phyloP scores from a whole-genome alignment of 2,113 vertebrate genomes.

The Nibea coibor region DNA sequence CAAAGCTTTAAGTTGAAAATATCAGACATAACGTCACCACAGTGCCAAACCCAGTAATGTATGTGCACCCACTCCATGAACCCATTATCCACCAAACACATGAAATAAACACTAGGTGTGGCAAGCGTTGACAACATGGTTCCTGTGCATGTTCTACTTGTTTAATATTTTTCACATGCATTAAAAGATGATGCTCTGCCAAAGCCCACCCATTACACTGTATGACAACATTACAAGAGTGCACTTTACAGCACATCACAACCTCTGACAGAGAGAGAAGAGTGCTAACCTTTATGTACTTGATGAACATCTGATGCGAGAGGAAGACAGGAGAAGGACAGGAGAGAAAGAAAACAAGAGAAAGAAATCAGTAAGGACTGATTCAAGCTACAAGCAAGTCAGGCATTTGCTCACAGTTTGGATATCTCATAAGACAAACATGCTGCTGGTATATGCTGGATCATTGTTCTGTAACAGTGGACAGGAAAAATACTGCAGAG shows the following conservation, averaged over 20 bases:
- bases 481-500: constrained; percentile 23
- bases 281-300: constrained; percentile 99
- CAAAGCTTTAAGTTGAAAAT: constrained; percentile 11
- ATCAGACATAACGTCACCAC: neutral
- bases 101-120: constrained; percentile 5
- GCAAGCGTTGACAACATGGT: neutral
- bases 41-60: neutral
- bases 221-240: constrained; percentile 1
- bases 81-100: constrained; percentile 34
- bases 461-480: constrained; percentile 22
- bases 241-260: constrained; percentile 66
- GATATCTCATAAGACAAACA: constrained; percentile 26
- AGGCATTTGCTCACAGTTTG: constrained; percentile 65
- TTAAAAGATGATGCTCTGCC: constrained; percentile 62
- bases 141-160: constrained; percentile 14
- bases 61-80: constrained; percentile 17
- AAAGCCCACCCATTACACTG: constrained; percentile 68
- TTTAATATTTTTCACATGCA: constrained; percentile 81
- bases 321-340: constrained; percentile 85
- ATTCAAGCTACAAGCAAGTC: constrained; percentile 89
- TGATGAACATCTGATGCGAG: constrained; percentile 99
- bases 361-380: constrained; percentile 88
- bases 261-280: constrained; percentile 85
- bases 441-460: neutral
- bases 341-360: constrained; percentile 85